Base-by-base conservation (phyloP, 2,797 vertebrate genomes). In the Enteromius radiatus region DNA sequence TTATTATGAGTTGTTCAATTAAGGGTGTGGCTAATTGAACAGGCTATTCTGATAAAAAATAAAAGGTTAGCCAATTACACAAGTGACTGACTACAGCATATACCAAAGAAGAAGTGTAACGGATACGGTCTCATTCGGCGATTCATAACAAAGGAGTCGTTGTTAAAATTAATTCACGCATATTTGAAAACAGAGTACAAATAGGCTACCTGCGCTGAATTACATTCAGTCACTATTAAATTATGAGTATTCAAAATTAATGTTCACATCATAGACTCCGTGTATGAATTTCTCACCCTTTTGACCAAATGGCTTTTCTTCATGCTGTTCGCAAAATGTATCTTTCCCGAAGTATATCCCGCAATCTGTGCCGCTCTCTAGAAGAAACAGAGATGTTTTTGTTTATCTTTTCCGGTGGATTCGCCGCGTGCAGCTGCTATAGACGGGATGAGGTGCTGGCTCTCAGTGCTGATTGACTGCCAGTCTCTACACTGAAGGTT, bases 291-390 rank as follows among this genome's bases (percentile, higher is more conserved):
- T 65, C 90, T 90, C 78, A 91, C 90, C 90, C 90, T 84, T 89
- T 90, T 90, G 17, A 88, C 86, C 85, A 87, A 76, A 86, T 89
- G 90, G 86, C 88, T 91, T 83, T 90, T 91, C 89, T 90, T 91
- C 90, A 91, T 91, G 68, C 49, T 89, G 83, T 78, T 65, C 49
- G 14, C 10, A 64, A 41, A 49, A 36, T 64, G 52, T 68, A 77
- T 81, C 26, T 84, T 73, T 85, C 63, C 79, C 78, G 12, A 3
- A 41, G 28, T 70, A 21, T 73, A 78, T 73, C 70, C 75, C 74
- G 64, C 33, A 73, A 19, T 23, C 49, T 61, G 70, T 80, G 52
- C 71, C 33, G 69, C 11, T 78, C 33, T 69, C 43, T 23, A 31
- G 10, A 3, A 41, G n/a, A 45, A 41, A 33, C 59, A 12, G 21